Conservation (phyloP, 2,797 vertebrate species). For the Sebastes melanostomus region DNA sequence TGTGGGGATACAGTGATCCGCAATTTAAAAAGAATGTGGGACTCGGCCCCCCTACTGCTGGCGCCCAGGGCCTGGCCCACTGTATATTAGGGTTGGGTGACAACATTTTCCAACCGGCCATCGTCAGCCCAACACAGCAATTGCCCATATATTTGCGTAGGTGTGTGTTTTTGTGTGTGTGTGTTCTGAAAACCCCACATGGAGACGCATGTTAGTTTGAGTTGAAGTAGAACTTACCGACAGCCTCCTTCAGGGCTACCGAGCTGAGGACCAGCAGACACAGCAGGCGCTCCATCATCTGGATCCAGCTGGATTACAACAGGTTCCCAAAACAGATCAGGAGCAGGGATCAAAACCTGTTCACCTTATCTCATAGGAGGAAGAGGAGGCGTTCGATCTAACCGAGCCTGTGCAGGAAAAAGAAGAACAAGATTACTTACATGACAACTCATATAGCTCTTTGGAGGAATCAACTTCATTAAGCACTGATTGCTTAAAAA, state of each 20-base stretch:
- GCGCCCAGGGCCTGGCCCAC: no score
- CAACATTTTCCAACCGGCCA: not conserved
- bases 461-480: not conserved
- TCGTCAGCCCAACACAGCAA: not conserved
- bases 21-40: no score
- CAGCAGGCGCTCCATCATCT: slow-evolving; percentile 48
- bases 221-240: slow-evolving; percentile 41
- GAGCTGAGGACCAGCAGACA: slow-evolving; percentile 51
- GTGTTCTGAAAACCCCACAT: no score
- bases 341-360: not conserved
- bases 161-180: no score
- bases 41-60: no score
- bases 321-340: slow-evolving; percentile 7
- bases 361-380: not conserved
- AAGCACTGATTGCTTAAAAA: not conserved
- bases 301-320: not conserved
- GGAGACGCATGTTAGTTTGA: not conserved
- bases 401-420: not conserved
- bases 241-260: slow-evolving; percentile 24
- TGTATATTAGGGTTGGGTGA: not conserved
- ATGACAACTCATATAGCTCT: not conserved
- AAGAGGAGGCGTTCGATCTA: not conserved
- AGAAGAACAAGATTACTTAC: not conserved
- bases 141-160: no score
- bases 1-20: no score